These are phyloP conservation scores for Delichon dasypus DNA, from an alignment of 2,797 vertebrate species.

Conservation along the genomic window DNA sequence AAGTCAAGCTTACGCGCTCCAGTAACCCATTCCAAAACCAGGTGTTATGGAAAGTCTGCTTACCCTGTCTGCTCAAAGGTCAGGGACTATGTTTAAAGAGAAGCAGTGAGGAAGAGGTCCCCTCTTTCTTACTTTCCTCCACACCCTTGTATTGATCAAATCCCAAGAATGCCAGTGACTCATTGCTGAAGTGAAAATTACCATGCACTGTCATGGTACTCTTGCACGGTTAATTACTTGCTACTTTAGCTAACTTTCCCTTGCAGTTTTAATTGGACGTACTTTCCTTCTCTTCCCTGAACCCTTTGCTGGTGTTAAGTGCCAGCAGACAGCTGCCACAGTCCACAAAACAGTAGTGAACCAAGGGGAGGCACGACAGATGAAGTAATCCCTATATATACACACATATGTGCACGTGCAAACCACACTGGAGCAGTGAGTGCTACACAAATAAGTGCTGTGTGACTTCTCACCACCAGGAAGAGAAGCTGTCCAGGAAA, in stretches of 20 bases:
- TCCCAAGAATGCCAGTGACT: not conserved
- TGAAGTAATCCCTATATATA: constrained; percentile 15
- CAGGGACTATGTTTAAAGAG: not conserved
- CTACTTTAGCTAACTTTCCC: not conserved
- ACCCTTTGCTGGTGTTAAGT: not conserved
- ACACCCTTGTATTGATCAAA: not conserved
- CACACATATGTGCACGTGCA: not conserved
- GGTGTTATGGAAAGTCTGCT: not conserved
- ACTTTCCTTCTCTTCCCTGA: not conserved
- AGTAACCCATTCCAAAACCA: not conserved
- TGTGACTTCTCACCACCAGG: not conserved
- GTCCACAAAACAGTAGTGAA: not conserved
- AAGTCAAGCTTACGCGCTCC: not conserved
- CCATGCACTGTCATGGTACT: fast-evolving
- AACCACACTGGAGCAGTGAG: not conserved
- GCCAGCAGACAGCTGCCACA: not conserved
- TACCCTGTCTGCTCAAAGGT: not conserved
- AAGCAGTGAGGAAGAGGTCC: not conserved
- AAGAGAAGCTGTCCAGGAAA: not conserved
- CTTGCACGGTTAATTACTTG: not conserved
- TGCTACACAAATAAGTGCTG: not conserved
- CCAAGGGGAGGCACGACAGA: not conserved
- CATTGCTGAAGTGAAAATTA: not conserved
- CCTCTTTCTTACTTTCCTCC: not conserved
- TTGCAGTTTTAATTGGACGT: not conserved